Evolutionary conservation across 2,797 vertebrate species (phyloP).

Genomic region (Alfaro cultratus): DNA sequence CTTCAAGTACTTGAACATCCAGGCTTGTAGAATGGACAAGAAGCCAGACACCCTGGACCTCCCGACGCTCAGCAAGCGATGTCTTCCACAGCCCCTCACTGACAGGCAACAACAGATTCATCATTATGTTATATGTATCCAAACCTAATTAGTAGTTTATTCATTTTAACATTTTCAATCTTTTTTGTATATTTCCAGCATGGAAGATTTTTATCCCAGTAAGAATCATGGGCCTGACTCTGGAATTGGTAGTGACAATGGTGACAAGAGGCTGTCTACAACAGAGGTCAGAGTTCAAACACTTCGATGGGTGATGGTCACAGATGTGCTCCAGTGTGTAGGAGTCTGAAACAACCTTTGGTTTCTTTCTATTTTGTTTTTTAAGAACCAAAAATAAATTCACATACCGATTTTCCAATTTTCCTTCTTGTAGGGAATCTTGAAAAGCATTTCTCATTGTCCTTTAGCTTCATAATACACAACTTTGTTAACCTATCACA

Average conservation of each 20-base stretch:
- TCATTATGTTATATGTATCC: neutral
- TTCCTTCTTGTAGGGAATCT: neutral
- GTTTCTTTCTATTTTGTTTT: neutral
- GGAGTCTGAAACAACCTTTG: neutral
- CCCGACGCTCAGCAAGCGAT: conserved; percentile 89
- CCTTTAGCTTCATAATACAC: neutral
- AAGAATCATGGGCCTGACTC: conserved; percentile 98
- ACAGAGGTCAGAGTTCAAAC: conserved; percentile 86
- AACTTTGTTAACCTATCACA: neutral
- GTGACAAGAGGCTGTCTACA: conserved; percentile 95
- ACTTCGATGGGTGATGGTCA: neutral
- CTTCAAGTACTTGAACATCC: conserved; percentile 97
- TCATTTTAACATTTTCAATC: neutral
- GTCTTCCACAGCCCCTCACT: conserved; percentile 92
- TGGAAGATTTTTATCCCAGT: conserved; percentile 97
- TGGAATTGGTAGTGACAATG: conserved; percentile 98
- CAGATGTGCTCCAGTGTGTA: neutral
- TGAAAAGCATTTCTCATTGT: neutral
- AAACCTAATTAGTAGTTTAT: neutral
- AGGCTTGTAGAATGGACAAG: conserved; percentile 94
- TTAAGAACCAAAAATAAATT: neutral
- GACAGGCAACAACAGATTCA: conserved; percentile 84
- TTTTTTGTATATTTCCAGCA: conserved; percentile 76
- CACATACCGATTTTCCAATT: neutral
- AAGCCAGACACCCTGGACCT: conserved; percentile 96